Base-by-base conservation (phyloP, 2,888 invertebrate species). In the Parnassius smintheus region DNA sequence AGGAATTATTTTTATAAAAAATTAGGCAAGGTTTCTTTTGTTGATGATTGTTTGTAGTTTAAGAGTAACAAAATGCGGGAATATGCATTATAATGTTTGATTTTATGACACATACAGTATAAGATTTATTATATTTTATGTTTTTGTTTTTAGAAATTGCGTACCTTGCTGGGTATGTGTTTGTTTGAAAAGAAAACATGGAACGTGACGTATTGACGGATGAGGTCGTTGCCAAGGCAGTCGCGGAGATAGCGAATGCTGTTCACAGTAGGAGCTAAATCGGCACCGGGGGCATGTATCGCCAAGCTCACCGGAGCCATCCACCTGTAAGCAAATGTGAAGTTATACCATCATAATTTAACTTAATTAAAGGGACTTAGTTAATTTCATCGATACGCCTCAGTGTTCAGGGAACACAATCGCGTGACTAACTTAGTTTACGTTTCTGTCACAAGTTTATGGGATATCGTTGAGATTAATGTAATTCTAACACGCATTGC, bases 161-260 rank as follows among this genome's bases (percentile, higher is more conserved):
- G 80, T 61, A 91, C 91, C 75, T 77, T 79, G 66, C 71, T 94
- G 62, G 97, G 97, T 81, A 97, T 95, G 86, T 97, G 96, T 78
- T 96, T 96, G 77, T 95, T 95, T 75, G 96, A 95, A 89, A 97
- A 98, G 89, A 96, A 97, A 60, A 98, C 83, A 83, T 98, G 98
- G 92, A 98, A 98, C 68, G 97, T 96, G 83, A 96, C 96, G 79
- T 93, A 94, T 77, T 96, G 94, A 62, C 94, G 93, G 70, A 98
- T 93, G 73, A 96, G 92, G 54, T 95, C 93, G 68, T 92, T 92
- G 22, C 93, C 93, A 67, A 93, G 91, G 83, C 98, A 98, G 78
- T 95, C 95, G 65, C 97, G 93, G 66, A 96, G 92, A 85, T 96
- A 96, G 70, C 95, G 94, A 79, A 98, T 96, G 77, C 96, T 94